Evolutionary conservation across 2,888 invertebrate genomes (phyloP).

Genomic region (Eristalis intricaria): DNA sequence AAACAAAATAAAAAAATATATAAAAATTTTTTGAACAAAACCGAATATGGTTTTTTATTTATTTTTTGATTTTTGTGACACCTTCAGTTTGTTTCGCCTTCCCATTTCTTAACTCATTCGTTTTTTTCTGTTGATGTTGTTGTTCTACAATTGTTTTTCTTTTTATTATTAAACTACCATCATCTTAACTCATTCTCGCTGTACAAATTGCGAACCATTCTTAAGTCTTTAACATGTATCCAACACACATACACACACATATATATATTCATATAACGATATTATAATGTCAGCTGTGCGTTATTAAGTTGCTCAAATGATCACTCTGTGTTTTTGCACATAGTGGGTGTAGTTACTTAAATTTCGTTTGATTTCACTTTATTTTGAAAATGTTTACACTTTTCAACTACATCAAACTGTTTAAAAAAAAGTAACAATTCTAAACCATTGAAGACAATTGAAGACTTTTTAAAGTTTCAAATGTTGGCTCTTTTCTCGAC

Average conservation of each 20-base stretch:
- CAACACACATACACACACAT: not conserved
- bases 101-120: slow-evolving; percentile 40
- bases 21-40: slow-evolving; percentile 72
- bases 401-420: too few species aligned
- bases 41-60: slow-evolving; percentile 52
- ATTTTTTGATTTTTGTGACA: slow-evolving; percentile 44
- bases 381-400: too few species aligned
- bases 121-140: slow-evolving; percentile 20
- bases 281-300: not conserved
- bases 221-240: not conserved
- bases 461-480: too few species aligned
- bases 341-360: not conserved
- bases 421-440: too few species aligned
- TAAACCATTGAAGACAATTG: too few species aligned
- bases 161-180: slow-evolving; percentile 48
- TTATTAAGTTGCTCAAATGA: not conserved
- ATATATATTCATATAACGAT: not conserved
- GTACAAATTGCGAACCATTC: slow-evolving; percentile 30
- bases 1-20: slow-evolving; percentile 63
- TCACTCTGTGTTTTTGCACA: not conserved
- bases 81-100: slow-evolving; percentile 18
- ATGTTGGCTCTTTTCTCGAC: too few species aligned
- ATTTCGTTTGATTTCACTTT: too few species aligned
- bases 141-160: not conserved
- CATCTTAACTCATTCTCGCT: slow-evolving; percentile 69